A percentile compares a stretch with the other conserved stretches of the same genome.
These are phyloP conservation scores for Formica aserva DNA, from an alignment of 2,888 invertebrate genomes.

Conservation along the genomic window DNA sequence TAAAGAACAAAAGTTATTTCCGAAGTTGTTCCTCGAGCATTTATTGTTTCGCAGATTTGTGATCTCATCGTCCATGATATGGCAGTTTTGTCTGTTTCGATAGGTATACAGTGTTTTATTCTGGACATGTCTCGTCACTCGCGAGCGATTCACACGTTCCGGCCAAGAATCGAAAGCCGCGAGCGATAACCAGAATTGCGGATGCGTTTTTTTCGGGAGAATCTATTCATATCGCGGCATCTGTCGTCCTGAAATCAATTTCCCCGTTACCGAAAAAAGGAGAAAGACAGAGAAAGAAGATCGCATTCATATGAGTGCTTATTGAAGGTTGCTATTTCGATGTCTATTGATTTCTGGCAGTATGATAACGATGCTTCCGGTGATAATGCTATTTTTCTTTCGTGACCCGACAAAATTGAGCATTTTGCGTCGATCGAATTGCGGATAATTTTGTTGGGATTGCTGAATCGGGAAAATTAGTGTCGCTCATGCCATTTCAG, in stretches of 20 bases:
- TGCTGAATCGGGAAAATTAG: conserved; percentile 29
- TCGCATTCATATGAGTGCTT: conserved; percentile 32
- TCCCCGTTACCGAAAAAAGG: conserved; percentile 1
- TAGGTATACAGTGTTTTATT: conserved; percentile 30
- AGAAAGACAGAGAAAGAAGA: background rate
- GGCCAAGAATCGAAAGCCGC: conserved; percentile 52
- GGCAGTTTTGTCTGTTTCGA: conserved; percentile 34
- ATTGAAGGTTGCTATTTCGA: conserved; percentile 21
- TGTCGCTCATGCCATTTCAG: background rate
- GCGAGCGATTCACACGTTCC: conserved; percentile 40
- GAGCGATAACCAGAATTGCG: conserved; percentile 55
- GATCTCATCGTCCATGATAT: conserved; percentile 15
- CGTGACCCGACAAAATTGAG: background rate
- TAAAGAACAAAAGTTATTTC: conserved; percentile 21
- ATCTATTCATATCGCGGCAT: conserved; percentile 40
- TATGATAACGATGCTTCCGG: background rate
- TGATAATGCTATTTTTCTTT: conserved; percentile 33
- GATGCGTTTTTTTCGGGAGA: conserved; percentile 51
- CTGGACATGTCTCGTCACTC: conserved; percentile 49
- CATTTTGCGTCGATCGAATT: background rate
- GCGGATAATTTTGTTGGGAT: conserved; percentile 13
- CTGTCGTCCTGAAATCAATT: conserved; percentile 38
- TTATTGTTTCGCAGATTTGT: conserved; percentile 4
- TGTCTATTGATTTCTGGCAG: conserved; percentile 14
- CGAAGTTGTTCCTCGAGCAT: conserved; percentile 5